Conservation (phyloP, 2,797 vertebrate genomes). For the Vespertilio murinus region DNA sequence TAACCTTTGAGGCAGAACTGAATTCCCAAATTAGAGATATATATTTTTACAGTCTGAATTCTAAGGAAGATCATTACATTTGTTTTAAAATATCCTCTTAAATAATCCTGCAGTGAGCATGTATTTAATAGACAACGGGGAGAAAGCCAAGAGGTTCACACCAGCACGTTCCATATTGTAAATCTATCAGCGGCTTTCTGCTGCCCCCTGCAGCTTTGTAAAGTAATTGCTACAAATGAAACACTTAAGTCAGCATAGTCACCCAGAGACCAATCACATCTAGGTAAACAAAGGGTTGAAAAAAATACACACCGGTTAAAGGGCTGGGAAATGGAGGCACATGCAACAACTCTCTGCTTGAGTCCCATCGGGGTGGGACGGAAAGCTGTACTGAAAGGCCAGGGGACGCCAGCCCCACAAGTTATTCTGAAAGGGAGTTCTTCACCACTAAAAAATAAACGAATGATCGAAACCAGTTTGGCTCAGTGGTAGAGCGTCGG, state of each 20-base stretch:
- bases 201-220: slow-evolving; percentile 79
- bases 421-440: background rate
- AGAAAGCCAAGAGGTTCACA: background rate
- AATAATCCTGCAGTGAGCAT: background rate
- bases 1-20: background rate
- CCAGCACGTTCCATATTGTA: background rate
- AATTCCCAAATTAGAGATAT: background rate
- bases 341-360: background rate
- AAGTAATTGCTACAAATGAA: slow-evolving; percentile 63
- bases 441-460: background rate
- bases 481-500: too few relatives aligned
- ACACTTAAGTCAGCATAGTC: background rate
- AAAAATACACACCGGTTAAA: background rate
- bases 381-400: background rate
- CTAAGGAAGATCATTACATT: background rate
- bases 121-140: background rate
- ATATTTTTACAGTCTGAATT: background rate
- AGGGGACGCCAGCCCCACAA: background rate
- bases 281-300: background rate
- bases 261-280: background rate
- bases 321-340: background rate
- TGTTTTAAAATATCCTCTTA: background rate
- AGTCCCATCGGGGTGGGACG: background rate
- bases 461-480: too few relatives aligned
- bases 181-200: slow-evolving; percentile 67